A percentile compares a stretch with the other conserved stretches of the same genome.
Evolutionary conservation across 2,113 vertebrate species (phyloP).

Genomic region (Anthoscopus minutus): DNA sequence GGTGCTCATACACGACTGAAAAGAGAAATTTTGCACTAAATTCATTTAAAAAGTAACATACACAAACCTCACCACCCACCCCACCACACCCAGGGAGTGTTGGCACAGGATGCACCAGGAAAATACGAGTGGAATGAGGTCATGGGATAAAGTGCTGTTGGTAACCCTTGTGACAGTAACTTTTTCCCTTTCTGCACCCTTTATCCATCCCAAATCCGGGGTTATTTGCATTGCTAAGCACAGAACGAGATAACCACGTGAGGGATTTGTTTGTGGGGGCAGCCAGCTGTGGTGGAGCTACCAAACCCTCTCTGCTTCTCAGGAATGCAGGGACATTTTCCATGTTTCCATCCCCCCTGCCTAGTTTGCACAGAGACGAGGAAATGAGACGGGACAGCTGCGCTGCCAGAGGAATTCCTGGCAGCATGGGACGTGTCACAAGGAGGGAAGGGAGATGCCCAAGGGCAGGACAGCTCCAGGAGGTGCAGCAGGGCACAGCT

Average conservation of each 20-base stretch:
- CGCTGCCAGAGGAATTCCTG: not conserved
- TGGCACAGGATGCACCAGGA: not conserved
- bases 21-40: not conserved
- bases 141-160: not conserved
- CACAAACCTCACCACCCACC: not conserved
- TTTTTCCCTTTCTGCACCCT: not conserved
- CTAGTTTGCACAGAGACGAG: not conserved
- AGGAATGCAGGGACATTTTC: not conserved
- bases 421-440: not conserved
- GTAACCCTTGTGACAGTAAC: not conserved
- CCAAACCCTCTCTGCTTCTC: not conserved
- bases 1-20: constrained; percentile 95
- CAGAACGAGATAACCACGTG: accelerated
- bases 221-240: not conserved
- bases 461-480: not conserved
- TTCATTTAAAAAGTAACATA: not conserved
- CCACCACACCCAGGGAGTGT: not conserved
- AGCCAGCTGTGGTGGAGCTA: not conserved
- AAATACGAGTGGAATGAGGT: not conserved
- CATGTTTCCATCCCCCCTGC: not conserved
- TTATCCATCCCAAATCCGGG: not conserved
- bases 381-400: not conserved
- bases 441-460: not conserved
- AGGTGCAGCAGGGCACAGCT: not conserved
- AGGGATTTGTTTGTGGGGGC: not conserved